Percentiles rank a stretch among this genome's conserved stretches.
These are phyloP conservation scores for Harpalus rufipes DNA, from an alignment of 2,888 invertebrate species.

Conservation along the genomic window DNA sequence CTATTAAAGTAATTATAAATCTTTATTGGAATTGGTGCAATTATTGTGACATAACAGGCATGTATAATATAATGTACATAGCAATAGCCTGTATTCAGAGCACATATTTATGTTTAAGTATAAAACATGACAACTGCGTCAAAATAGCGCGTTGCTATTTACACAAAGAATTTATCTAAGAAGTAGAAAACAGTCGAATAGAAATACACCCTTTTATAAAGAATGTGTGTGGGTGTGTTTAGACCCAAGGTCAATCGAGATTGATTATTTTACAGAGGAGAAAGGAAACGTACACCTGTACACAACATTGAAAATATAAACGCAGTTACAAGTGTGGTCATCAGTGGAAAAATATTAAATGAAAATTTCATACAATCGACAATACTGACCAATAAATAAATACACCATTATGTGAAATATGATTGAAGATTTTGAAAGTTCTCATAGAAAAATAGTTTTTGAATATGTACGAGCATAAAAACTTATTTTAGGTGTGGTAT, in stretches of 20 bases:
- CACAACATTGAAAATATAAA: not conserved
- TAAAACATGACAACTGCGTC: not conserved
- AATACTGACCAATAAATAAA: too few relatives aligned
- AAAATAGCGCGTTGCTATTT: conserved; percentile 29
- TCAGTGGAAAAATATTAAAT: conserved; percentile 23
- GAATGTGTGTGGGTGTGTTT: conserved; percentile 49
- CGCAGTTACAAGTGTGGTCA: not conserved
- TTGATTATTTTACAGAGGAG: conserved; percentile 60
- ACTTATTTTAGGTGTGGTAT: not conserved
- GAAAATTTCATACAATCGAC: not conserved
- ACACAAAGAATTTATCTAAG: conserved; percentile 28
- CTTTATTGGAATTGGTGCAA: conserved; percentile 57
- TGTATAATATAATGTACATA: conserved; percentile 27
- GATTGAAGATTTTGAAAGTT: too few relatives aligned
- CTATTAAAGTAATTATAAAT: conserved; percentile 46
- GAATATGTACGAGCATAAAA: not conserved
- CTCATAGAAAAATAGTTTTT: not conserved
- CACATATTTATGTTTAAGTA: conserved; percentile 13
- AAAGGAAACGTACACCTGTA: conserved; percentile 61
- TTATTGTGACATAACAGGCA: conserved; percentile 54
- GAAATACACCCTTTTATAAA: conserved; percentile 16
- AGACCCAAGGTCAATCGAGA: conserved; percentile 55
- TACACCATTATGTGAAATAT: too few relatives aligned
- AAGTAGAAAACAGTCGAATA: conserved; percentile 22
- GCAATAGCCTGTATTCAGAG: conserved; percentile 51